Percentiles rank a stretch among this genome's conserved stretches.
phyloP scores from a whole-genome alignment of 30 jellyfish, hydroid and myxozoan genomes.

The Clytia hemisphaerica region DNA sequence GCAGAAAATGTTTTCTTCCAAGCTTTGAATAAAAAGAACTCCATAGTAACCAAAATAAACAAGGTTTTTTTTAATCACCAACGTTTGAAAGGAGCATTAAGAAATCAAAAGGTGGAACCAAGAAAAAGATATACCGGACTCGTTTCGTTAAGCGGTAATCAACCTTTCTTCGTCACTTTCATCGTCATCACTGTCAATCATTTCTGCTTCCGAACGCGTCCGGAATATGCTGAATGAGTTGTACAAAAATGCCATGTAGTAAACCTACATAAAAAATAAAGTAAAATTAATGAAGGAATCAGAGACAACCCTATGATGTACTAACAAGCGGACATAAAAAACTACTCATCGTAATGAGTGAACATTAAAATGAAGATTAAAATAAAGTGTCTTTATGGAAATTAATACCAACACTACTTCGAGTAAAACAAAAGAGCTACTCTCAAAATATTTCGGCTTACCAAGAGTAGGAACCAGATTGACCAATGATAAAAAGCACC shows the following conservation, averaged over 20 bases:
- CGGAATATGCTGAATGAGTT: slow-evolving; percentile 12
- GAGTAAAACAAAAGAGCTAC: not conserved
- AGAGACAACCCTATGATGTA: not conserved
- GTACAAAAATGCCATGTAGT: slow-evolving; percentile 11
- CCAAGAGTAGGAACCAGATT: slow-evolving; percentile 69
- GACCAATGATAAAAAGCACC: slow-evolving; percentile 86
- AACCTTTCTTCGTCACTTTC: slow-evolving; percentile 8
- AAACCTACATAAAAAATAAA: not conserved
- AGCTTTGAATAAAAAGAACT: no score
- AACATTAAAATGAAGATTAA: not conserved
- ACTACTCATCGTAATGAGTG: not conserved
- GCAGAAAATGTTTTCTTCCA: no score
- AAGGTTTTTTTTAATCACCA: no score
- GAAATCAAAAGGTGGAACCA: no score
- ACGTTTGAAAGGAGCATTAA: no score
- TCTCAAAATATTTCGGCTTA: no score
- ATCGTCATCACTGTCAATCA: slow-evolving; percentile 22
- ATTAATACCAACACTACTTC: not conserved
- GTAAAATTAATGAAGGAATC: not conserved
- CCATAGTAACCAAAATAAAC: no score
- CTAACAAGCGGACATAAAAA: not conserved
- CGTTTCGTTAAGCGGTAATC: slow-evolving; percentile 11
- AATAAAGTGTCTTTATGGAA: not conserved
- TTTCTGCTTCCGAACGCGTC: slow-evolving; percentile 15
- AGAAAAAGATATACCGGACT: no score